Conservation (phyloP, 2,888 invertebrate species). For the Cyrtodaria siliqua region DNA sequence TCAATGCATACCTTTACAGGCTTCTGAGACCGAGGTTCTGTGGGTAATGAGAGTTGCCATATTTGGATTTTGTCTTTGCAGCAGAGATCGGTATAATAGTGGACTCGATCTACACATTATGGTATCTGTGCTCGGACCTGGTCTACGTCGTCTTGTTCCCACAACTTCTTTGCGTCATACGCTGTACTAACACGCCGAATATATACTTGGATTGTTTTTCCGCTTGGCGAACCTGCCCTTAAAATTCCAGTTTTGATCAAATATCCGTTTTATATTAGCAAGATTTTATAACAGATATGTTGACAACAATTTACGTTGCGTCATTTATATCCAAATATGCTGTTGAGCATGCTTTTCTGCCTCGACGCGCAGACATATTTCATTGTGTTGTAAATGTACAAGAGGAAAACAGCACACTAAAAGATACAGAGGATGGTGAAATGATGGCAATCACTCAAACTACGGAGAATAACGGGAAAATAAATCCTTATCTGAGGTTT, state of each 20-base stretch:
- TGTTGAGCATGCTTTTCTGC: constrained; percentile 94
- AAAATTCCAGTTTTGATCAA: constrained; percentile 80
- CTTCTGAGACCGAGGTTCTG: constrained; percentile 98
- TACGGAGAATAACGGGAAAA: constrained; percentile 79
- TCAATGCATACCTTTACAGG: too few species aligned
- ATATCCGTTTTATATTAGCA: constrained; percentile 89
- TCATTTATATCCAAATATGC: constrained; percentile 89
- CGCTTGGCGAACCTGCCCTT: constrained; percentile 79
- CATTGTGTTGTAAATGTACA: constrained; percentile 97
- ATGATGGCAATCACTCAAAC: constrained; percentile 78
- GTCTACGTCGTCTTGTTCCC: constrained; percentile 99
- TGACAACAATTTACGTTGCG: constrained; percentile 78
- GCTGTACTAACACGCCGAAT: constrained; percentile 94
- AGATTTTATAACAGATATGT: constrained; percentile 93
- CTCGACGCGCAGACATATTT: constrained; percentile 91
- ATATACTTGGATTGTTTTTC: constrained; percentile 82
- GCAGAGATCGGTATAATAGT: constrained; percentile 98
- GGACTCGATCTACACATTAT: constrained; percentile 98
- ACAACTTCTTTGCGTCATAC: constrained; percentile 98
- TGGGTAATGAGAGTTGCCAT: constrained; percentile 96
- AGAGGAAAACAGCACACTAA: constrained; percentile 89
- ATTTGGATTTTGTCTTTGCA: constrained; percentile 96
- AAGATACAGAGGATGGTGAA: constrained; percentile 78
- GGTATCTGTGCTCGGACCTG: constrained; percentile 99
- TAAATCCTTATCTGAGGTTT: constrained; percentile 84